Percentiles rank a stretch among this genome's conserved stretches.
phyloP scores from a whole-genome alignment of 1,140 invertebrate species.

The Anastatus disparis region DNA sequence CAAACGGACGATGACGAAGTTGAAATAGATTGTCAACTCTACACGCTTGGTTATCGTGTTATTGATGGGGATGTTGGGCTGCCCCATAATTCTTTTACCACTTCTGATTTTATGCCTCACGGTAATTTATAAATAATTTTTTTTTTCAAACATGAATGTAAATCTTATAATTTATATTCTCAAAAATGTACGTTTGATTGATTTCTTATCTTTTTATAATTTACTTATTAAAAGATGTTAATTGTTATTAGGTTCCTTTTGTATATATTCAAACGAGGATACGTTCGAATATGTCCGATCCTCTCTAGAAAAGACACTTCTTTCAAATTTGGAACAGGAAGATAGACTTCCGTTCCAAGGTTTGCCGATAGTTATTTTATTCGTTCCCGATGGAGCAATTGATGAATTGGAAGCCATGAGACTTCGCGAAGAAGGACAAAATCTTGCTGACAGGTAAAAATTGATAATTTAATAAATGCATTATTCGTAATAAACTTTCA shows the following conservation, averaged over 20 bases:
- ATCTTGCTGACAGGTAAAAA: constrained; percentile 83
- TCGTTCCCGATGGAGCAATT: constrained; percentile 85
- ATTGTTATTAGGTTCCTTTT: constrained; percentile 76
- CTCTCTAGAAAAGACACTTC: constrained; percentile 89
- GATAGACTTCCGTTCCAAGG: constrained; percentile 88
- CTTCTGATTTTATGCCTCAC: constrained; percentile 81
- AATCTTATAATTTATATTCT: too few species aligned
- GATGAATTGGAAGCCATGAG: constrained; percentile 85
- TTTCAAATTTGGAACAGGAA: constrained; percentile 91
- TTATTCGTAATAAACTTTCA: too few species aligned
- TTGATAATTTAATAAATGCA: too few species aligned
- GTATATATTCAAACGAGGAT: constrained; percentile 90
- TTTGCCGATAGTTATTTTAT: constrained; percentile 89
- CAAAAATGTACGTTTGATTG: too few species aligned
- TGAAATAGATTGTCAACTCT: constrained; percentile 84
- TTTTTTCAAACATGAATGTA: too few species aligned
- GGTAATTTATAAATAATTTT: constrained; percentile 62
- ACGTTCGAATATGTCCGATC: constrained; percentile 92
- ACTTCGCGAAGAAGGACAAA: constrained; percentile 89
- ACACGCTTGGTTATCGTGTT: constrained; percentile 85
- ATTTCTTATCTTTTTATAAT: constrained; percentile 31
- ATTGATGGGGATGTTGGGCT: constrained; percentile 87
- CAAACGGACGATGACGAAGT: constrained; percentile 85
- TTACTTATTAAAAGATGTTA: constrained; percentile 15
- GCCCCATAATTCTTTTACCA: constrained; percentile 81